These are phyloP conservation scores for Erpetoichthys calabaricus DNA, from an alignment of 2,797 vertebrate species.

Conservation along the genomic window DNA sequence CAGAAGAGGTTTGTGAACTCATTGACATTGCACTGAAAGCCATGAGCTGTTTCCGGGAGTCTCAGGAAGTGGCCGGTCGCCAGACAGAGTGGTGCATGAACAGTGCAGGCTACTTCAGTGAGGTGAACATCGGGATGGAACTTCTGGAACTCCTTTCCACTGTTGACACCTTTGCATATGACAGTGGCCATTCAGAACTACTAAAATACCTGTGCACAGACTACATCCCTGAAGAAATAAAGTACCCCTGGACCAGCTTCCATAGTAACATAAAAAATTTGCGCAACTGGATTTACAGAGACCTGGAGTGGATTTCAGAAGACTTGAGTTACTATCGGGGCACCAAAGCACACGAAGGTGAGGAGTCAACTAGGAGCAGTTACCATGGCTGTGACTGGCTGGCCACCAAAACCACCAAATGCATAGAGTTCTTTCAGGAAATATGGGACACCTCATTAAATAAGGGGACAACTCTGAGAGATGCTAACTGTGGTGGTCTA, in stretches of 20 bases:
- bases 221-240: conserved; percentile 36
- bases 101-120: conserved; percentile 38
- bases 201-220: conserved; percentile 40
- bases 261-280: conserved; percentile 38
- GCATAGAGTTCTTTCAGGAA: conserved; percentile 33
- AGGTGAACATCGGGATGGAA: conserved; percentile 45
- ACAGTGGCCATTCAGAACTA: conserved; percentile 25
- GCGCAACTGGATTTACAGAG: conserved; percentile 27
- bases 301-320: conserved; percentile 49
- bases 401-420: conserved; percentile 28
- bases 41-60: conserved; percentile 37
- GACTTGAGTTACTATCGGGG: conserved; percentile 50
- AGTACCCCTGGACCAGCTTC: conserved; percentile 32
- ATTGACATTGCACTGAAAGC: conserved; percentile 36
- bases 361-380: conserved; percentile 5
- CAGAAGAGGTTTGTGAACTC: conserved; percentile 14
- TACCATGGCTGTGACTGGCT: conserved; percentile 41
- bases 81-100: conserved; percentile 32
- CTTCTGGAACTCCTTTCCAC: conserved; percentile 37
- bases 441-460: accelerated
- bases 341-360: conserved; percentile 33
- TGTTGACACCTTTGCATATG: conserved; percentile 20
- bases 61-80: conserved; percentile 34
- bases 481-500: neutral
- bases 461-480: neutral